Evolutionary conservation across 2,113 vertebrate species (phyloP).

Genomic region (Atrichornis clamosus): DNA sequence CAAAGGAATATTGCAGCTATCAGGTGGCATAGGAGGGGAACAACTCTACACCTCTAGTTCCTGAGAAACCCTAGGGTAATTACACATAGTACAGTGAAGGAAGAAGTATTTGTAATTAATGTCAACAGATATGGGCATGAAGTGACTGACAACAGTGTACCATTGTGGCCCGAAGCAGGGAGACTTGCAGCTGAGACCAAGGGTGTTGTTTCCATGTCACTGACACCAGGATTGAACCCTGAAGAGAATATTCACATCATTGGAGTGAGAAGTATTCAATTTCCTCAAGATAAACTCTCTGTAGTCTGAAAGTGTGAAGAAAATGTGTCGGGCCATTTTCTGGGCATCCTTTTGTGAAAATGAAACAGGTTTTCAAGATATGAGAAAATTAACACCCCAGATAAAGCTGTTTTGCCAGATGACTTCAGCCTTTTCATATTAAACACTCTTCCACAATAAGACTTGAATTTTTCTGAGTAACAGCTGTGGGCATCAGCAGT

Average conservation of each 20-base stretch:
- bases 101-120: neutral
- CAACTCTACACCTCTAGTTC: neutral
- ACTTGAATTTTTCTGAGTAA: neutral
- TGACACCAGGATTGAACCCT: neutral
- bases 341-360: slow-evolving; percentile 3
- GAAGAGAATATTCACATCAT: neutral
- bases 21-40: neutral
- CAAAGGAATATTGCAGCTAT: neutral
- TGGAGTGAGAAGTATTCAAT: neutral
- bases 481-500: neutral
- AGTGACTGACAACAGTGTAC: neutral
- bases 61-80: neutral
- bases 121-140: neutral
- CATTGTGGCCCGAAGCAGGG: neutral
- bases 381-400: neutral
- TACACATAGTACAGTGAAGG: neutral
- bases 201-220: neutral
- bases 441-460: neutral
- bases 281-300: neutral
- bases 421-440: neutral
- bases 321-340: neutral
- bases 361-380: neutral
- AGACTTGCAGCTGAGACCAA: neutral
- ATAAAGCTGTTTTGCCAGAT: neutral
- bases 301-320: neutral